Evolutionary conservation across 2,113 vertebrate species (phyloP).

Genomic region (Oreochromis tanganicae): DNA sequence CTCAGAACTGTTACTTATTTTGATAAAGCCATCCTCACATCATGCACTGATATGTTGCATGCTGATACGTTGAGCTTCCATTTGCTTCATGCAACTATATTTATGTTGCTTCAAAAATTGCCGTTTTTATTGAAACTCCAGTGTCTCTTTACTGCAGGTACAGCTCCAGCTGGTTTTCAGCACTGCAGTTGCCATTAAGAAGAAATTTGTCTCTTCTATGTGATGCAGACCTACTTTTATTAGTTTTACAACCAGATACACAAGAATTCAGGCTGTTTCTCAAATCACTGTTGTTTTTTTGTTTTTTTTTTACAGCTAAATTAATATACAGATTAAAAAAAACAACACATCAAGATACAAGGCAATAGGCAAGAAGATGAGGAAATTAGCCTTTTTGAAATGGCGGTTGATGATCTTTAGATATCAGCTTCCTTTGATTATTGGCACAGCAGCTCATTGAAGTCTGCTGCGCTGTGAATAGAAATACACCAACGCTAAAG

Average conservation of each 20-base stretch:
- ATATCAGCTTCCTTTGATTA: conserved; percentile 9
- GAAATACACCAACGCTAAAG: conserved; percentile 20
- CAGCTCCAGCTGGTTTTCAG: not conserved
- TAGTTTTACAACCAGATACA: not conserved
- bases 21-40: not conserved
- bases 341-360: not conserved
- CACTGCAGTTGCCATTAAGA: conserved; percentile 23
- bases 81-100: not conserved
- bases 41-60: not conserved
- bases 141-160: not conserved
- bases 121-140: not conserved
- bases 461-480: conserved; percentile 13
- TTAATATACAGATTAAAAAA: not conserved
- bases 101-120: not conserved
- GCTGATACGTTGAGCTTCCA: no score
- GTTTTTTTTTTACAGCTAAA: not conserved
- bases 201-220: not conserved
- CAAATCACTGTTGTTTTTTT: not conserved
- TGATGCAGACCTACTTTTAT: conserved; percentile 18
- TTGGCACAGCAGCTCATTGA: not conserved
- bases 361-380: not conserved
- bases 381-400: not conserved
- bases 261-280: not conserved
- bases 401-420: not conserved
- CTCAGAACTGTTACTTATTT: not conserved